phyloP scores from a whole-genome alignment of 2,797 vertebrate species.

The Poeciliopsis infans region DNA sequence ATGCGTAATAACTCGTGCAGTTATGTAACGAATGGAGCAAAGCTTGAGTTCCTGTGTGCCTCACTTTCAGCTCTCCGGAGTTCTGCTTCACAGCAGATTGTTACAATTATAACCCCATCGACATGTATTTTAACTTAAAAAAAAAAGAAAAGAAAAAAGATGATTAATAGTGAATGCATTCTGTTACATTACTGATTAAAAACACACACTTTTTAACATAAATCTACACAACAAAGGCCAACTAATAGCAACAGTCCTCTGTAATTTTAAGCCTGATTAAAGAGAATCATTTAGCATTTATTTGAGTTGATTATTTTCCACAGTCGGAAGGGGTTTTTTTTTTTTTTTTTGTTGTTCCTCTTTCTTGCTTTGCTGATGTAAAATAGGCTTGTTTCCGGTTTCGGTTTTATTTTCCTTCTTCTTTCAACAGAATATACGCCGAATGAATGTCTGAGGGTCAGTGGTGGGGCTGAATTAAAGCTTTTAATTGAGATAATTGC shows the following conservation, averaged over 20 bases:
- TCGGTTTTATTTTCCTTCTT: background rate
- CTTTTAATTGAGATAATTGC: background rate
- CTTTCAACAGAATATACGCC: background rate
- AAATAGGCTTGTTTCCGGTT: background rate
- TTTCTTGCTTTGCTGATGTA: background rate
- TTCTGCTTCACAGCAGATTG: background rate
- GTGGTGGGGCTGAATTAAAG: background rate
- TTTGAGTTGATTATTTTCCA: background rate
- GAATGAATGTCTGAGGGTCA: background rate
- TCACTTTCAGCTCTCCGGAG: background rate
- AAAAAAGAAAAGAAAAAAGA: background rate
- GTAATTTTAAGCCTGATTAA: background rate
- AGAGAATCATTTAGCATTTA: background rate
- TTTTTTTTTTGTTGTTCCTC: background rate
- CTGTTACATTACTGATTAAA: slow-evolving; percentile 1
- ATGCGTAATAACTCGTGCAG: background rate
- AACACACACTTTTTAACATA: background rate
- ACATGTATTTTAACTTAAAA: background rate
- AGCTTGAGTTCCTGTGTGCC: background rate
- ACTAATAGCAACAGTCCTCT: background rate
- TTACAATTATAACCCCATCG: background rate
- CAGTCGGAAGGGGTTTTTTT: background rate
- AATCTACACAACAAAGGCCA: slow-evolving; percentile 11
- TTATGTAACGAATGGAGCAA: background rate
- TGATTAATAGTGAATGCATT: background rate